A percentile compares a stretch with the other conserved stretches of the same genome.
Conservation (phyloP, 2,888 invertebrate genomes). For the Ectropis crepuscularia region DNA sequence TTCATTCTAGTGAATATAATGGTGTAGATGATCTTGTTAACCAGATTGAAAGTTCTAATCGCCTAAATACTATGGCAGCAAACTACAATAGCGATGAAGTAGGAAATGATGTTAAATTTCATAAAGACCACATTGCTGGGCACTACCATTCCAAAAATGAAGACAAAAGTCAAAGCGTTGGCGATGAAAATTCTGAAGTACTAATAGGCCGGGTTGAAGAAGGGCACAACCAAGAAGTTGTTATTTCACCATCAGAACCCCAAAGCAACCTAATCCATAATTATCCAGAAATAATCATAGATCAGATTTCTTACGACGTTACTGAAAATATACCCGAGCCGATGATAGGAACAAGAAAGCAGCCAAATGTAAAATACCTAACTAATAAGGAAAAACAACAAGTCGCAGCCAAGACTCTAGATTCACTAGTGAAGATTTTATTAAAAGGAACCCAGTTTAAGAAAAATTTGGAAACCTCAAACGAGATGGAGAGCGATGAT, state of each 20-base stretch:
- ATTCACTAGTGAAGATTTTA: slow-evolving; percentile 24
- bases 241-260: slow-evolving; percentile 1
- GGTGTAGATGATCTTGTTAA: slow-evolving; percentile 20
- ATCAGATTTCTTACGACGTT: slow-evolving; percentile 28
- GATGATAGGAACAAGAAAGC: neutral
- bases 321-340: slow-evolving; percentile 11
- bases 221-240: slow-evolving; percentile 3
- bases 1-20: slow-evolving; percentile 16
- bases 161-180: slow-evolving; percentile 1
- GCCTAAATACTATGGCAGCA: neutral
- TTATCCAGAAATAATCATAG: slow-evolving; percentile 33
- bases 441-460: slow-evolving; percentile 21
- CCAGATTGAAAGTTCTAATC: slow-evolving; percentile 11
- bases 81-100: neutral
- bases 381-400: slow-evolving; percentile 9
- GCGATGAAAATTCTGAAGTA: slow-evolving; percentile 7
- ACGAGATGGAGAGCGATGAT: slow-evolving; percentile 4
- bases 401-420: slow-evolving; percentile 13
- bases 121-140: slow-evolving; percentile 12
- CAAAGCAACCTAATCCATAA: slow-evolving; percentile 25
- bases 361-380: slow-evolving; percentile 3
- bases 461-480: slow-evolving; percentile 9
- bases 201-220: slow-evolving; percentile 9
- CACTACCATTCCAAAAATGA: neutral
- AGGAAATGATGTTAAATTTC: slow-evolving; percentile 5